Conservation (phyloP, 2,113 vertebrate species). For the Echinops telfairi region DNA sequence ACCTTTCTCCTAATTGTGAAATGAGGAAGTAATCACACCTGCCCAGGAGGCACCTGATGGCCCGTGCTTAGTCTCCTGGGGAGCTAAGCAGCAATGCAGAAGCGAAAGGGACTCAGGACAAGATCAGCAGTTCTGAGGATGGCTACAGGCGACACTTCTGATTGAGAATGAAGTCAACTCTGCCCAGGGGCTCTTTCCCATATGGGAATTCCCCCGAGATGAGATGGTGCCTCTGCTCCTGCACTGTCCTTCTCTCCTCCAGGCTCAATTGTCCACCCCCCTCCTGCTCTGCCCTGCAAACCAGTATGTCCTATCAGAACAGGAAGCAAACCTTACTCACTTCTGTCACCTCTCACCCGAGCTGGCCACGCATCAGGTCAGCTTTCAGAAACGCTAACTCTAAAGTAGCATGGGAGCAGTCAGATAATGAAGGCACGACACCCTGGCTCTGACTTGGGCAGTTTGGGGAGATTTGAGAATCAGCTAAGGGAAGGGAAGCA, state of each 20-base stretch:
- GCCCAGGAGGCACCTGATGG: background rate
- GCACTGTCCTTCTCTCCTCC: background rate
- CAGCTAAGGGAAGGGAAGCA: background rate
- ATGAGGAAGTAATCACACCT: background rate
- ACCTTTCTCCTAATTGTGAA: background rate
- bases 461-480: background rate
- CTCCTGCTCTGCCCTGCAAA: background rate
- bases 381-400: background rate
- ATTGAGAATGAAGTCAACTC: background rate
- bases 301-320: background rate
- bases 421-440: background rate
- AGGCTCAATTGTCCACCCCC: background rate
- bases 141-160: background rate
- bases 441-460: fast-evolving
- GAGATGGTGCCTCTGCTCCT: background rate
- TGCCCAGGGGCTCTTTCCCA: background rate
- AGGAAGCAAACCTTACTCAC: background rate
- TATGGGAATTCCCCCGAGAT: background rate
- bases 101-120: background rate
- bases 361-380: background rate
- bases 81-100: background rate
- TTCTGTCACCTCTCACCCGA: background rate
- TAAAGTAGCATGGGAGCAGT: background rate
- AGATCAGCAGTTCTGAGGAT: background rate
- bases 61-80: background rate